Percentiles rank a stretch among this genome's conserved stretches.
Conservation (phyloP, 1,140 invertebrate genomes). For the Varroa destructor region DNA sequence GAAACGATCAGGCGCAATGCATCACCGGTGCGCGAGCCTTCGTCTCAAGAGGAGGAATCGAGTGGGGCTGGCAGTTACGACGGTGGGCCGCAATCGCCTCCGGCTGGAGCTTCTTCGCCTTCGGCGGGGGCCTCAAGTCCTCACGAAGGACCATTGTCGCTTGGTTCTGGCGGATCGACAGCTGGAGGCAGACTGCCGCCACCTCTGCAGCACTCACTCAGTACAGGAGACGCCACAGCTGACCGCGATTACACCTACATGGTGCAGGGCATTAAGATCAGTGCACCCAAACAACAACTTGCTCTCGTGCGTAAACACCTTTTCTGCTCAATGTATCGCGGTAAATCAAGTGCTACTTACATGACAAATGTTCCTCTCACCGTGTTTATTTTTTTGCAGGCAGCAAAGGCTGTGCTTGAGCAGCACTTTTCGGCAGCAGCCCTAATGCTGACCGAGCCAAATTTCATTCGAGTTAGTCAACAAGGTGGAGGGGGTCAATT, state of each 20-base stretch:
- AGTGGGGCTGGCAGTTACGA: conserved; percentile 10
- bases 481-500: neutral
- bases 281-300: conserved; percentile 62
- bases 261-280: conserved; percentile 47
- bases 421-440: conserved; percentile 58
- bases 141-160: neutral
- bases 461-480: conserved; percentile 19
- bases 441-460: conserved; percentile 35
- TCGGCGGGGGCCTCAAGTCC: conserved; percentile 13
- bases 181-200: conserved; percentile 59
- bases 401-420: conserved; percentile 66
- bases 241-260: conserved; percentile 25
- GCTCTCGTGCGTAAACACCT: conserved; percentile 53
- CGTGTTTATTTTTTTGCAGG: conserved; percentile 45
- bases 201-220: conserved; percentile 37
- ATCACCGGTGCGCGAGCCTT: conserved; percentile 52
- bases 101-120: conserved; percentile 1
- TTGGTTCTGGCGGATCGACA: conserved; percentile 64
- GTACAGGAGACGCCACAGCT: conserved; percentile 6
- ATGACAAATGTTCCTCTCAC: neutral
- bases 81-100: neutral
- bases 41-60: conserved; percentile 28
- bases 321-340: conserved; percentile 23
- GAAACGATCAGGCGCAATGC: conserved; percentile 81
- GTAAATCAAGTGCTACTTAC: conserved; percentile 28